A percentile compares a stretch with the other conserved stretches of the same genome.
These are phyloP conservation scores for Epinephelus moara DNA, from an alignment of 2,113 vertebrate genomes.

Conservation along the genomic window DNA sequence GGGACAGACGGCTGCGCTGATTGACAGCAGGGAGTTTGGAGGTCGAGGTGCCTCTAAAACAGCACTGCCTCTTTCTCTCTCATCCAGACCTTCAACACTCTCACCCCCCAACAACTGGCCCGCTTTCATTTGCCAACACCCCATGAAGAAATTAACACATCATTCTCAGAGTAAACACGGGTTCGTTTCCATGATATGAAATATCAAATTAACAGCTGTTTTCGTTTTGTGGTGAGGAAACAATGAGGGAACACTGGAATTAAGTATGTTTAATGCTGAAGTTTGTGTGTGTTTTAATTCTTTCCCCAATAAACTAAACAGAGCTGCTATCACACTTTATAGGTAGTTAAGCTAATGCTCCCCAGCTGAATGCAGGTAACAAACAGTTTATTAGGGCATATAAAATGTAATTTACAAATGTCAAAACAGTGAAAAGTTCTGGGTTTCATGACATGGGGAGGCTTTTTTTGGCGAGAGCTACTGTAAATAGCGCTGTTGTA, in stretches of 20 bases:
- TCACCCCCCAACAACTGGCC: slow-evolving; percentile 47
- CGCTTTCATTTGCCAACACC: slow-evolving; percentile 54
- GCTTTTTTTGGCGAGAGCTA: slow-evolving; percentile 42
- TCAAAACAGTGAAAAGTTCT: slow-evolving; percentile 63
- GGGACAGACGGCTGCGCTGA: slow-evolving; percentile 76
- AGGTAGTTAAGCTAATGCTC: slow-evolving; percentile 67
- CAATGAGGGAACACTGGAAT: slow-evolving; percentile 43
- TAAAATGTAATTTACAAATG: slow-evolving; percentile 70
- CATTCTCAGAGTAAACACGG: slow-evolving; percentile 22
- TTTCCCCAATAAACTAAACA: slow-evolving; percentile 70
- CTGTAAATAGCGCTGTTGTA: slow-evolving; percentile 61
- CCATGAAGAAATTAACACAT: slow-evolving; percentile 25
- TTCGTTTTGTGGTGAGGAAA: slow-evolving; percentile 54
- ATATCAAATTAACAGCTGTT: slow-evolving; percentile 48
- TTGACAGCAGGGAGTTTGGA: slow-evolving; percentile 83
- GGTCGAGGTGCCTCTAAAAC: slow-evolving; percentile 78
- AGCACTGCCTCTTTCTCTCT: slow-evolving; percentile 69
- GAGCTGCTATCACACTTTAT: slow-evolving; percentile 66
- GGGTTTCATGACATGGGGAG: slow-evolving; percentile 32
- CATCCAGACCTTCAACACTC: slow-evolving; percentile 60
- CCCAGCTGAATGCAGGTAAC: slow-evolving; percentile 72
- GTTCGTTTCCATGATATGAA: slow-evolving; percentile 49
- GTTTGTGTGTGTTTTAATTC: slow-evolving; percentile 62
- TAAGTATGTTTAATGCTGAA: slow-evolving; percentile 42
- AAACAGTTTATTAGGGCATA: slow-evolving; percentile 65